phyloP scores from a whole-genome alignment of 2,113 vertebrate genomes.

The Leptodactylus fuscus region DNA sequence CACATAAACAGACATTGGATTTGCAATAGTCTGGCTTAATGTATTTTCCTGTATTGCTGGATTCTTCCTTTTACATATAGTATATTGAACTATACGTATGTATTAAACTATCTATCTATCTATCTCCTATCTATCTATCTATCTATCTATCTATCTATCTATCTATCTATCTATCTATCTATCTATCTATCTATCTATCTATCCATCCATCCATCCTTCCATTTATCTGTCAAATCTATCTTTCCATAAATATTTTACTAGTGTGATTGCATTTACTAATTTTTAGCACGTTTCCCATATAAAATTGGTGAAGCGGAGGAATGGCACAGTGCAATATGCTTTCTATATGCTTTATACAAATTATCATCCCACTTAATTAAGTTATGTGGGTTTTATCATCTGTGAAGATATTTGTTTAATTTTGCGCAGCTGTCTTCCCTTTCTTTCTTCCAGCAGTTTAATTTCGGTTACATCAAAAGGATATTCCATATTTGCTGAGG shows the following conservation, averaged over 20 bases:
- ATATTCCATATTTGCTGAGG: constrained; percentile 56
- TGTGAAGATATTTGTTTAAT: constrained; percentile 55
- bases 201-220: no score
- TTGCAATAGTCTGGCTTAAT: no score
- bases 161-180: no score
- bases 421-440: constrained; percentile 51
- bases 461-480: constrained; percentile 55
- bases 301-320: background rate
- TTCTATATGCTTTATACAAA: constrained; percentile 41
- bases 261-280: background rate
- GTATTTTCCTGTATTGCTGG: no score
- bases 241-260: background rate
- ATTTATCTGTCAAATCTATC: no score
- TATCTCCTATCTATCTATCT: no score
- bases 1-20: no score
- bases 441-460: constrained; percentile 53
- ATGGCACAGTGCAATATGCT: constrained; percentile 44
- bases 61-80: no score
- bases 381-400: constrained; percentile 47
- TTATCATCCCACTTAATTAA: constrained; percentile 52
- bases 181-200: no score
- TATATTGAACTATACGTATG: no score
- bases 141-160: no score
- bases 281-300: background rate
- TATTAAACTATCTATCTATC: no score